phyloP scores from a whole-genome alignment of 2,888 invertebrate species.

The Stenolophus ochropezus region DNA sequence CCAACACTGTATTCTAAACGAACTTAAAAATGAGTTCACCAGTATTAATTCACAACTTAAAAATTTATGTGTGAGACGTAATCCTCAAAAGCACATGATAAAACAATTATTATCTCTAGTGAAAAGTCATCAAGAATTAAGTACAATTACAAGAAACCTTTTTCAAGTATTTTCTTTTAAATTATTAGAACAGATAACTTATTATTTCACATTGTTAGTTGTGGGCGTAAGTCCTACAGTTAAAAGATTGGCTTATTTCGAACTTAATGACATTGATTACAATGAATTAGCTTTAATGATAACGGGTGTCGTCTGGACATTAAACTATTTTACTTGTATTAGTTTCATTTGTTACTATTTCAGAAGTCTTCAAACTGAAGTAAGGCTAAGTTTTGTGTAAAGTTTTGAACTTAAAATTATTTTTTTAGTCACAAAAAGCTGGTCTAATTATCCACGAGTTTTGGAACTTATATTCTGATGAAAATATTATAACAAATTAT shows the following conservation, averaged over 20 bases:
- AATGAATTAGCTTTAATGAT: background rate
- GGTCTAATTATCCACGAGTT: background rate
- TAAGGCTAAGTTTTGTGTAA: background rate
- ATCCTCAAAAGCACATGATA: background rate
- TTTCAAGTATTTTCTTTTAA: background rate
- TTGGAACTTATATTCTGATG: background rate
- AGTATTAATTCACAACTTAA: background rate
- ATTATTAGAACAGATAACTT: background rate
- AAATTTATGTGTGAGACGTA: background rate
- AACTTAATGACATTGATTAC: background rate
- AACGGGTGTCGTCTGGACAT: background rate
- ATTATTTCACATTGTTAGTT: background rate
- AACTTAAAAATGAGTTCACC: background rate
- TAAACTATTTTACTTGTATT: background rate
- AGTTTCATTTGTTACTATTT: background rate
- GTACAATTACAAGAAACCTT: background rate
- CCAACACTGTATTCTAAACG: background rate
- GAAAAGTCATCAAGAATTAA: background rate
- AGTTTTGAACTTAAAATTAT: background rate
- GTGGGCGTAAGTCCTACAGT: background rate
- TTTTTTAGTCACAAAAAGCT: background rate
- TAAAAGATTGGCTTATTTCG: background rate
- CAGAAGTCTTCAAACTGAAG: background rate
- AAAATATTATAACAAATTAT: background rate
- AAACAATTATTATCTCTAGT: background rate